Percentiles rank a stretch among this genome's conserved stretches.
Conservation (phyloP, 2,888 invertebrate genomes). For the Orchestes rusci region DNA sequence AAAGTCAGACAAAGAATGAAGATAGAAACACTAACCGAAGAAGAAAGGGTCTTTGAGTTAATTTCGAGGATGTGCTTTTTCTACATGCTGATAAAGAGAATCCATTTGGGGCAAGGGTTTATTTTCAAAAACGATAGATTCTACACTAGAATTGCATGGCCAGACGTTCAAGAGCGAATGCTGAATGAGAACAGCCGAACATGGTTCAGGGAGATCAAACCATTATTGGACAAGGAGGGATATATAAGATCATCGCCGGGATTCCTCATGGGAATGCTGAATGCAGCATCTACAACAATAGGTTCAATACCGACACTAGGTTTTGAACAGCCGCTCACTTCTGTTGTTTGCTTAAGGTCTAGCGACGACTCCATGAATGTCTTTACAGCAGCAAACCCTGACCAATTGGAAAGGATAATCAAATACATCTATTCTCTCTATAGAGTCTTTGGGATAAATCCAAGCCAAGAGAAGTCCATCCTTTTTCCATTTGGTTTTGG, state of each 20-base stretch:
- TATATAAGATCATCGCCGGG: conserved; percentile 15
- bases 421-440: too few relatives aligned
- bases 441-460: too few relatives aligned
- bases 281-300: conserved; percentile 25
- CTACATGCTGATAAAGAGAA: conserved; percentile 15
- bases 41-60: too few relatives aligned
- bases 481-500: too few relatives aligned
- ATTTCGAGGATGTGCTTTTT: too few relatives aligned
- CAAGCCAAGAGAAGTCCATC: too few relatives aligned
- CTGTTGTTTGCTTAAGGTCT: background rate
- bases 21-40: too few relatives aligned
- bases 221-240: background rate
- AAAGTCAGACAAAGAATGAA: too few relatives aligned
- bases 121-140: background rate
- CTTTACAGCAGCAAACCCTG: background rate
- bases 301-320: conserved; percentile 10
- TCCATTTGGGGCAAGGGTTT: conserved; percentile 21
- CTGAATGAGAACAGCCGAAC: background rate
- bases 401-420: too few relatives aligned
- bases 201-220: background rate
- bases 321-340: background rate
- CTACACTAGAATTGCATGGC: background rate
- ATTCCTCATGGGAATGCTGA: conserved; percentile 30
- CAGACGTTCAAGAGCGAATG: background rate
- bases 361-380: background rate